Base-by-base conservation (phyloP, 2,113 vertebrate species). In the Otolemur garnettii region DNA sequence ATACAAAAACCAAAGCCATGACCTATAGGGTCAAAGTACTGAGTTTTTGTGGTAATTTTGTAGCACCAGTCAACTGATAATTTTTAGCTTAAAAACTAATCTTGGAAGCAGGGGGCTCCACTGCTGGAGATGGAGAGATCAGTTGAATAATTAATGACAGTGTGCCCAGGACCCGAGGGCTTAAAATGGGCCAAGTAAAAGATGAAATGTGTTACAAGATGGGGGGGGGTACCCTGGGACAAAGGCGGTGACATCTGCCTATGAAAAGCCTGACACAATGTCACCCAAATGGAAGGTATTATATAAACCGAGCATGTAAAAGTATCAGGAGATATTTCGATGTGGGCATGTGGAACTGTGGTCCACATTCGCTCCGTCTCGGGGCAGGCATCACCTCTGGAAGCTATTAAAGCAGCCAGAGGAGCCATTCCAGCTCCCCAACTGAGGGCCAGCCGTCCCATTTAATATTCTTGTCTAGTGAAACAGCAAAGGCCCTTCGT, bases 391-490 rank as follows among this genome's bases (percentile, higher is more conserved):
- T 87, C 74, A 50, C 35, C 82, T 71, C 93, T 89, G 96, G 97
- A 97, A 97, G 93, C 71, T 80, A 85, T 90, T 35, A 95, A 80
- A 97, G 97, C 21, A 55, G 91, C 83, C 75, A 84, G 94, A 96
- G 84, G 87, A 98, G 97, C 88, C 85, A 59, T 95, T 93, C 90
- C 84, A 93, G 95, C 96, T 98, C 97, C 90, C 98, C 98, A 97
- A 77, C 97, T 96, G 97, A 91, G 94, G 77, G 83, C 93, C 88
- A 91, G 93, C 97, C 96, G 97, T 92, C 92, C 94, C 97, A 97
- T 95, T 98, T 98, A 98, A 98, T 98, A 98, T 98, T 98, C 98
- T 94, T 97, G 84, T 98, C 98, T 98, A 98, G 96, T 87, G 96
- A 97, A 98, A 98, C 97, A 97, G 97, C 96, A 95, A 98, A 98